Evolutionary conservation across 2,888 invertebrate species (phyloP), one percentile per base, ranked within the genome.

Genomic region (Coleophora flavipennella): DNA sequence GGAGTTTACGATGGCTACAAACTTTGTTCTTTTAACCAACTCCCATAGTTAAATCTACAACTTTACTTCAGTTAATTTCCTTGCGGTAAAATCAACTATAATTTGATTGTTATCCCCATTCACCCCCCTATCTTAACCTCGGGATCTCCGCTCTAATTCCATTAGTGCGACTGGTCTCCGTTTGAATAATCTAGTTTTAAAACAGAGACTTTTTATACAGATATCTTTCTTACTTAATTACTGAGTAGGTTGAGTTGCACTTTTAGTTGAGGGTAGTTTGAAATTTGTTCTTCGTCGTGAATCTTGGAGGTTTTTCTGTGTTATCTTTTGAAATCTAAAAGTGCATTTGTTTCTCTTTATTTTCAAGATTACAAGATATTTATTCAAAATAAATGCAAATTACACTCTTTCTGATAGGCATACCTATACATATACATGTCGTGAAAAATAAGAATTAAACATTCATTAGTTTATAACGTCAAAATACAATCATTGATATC

Each of bases 71-170:
- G 27, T 31, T 27, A 33, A 36, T 33, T 41, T 25, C 40, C 36
- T 36, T 41, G 52, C 48, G 51, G 57, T 53, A 47, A 53, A 59
- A 57, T 57, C 50, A 54, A 50, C 55, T 53, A 58, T 65, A 66
- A 67, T 59, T 63, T 53, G 64, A 64, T 65, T 65, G 47, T 55
- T 57, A 57, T 55, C 55, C 20, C 20, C 20, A 20, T 20, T 20
- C 20, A 20, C 6, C 20, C 49, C 43, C 40, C 51, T 57, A 65
- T 65, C 66, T 57, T 51, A 55, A 59, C 59, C 57, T 49, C 55
- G 50, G 53, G 51, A 53, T 58, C 54, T 49, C 38, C 34, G 45
- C 44, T 50, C 53, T 63, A 63, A 65, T 58, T 59, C 53, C 57
- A 61, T 67, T 64, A 65, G 50, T 47, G 44, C 53, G 56, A 57